Base-by-base conservation (phyloP, 2,797 vertebrate genomes). In the Lophius americanus region DNA sequence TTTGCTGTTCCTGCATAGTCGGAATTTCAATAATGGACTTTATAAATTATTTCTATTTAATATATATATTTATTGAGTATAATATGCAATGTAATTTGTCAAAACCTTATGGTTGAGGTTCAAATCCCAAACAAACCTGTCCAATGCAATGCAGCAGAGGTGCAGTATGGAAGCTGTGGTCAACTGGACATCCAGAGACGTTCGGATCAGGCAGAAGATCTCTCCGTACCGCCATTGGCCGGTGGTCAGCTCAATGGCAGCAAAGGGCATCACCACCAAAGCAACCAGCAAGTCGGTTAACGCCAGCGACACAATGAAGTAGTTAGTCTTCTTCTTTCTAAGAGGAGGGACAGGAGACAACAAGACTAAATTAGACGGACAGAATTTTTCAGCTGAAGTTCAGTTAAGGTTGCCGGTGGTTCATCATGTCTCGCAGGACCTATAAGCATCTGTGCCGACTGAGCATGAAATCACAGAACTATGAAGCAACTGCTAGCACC, bases 291-390 rank as follows among this genome's bases (percentile, higher is more conserved):
- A 73, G 82, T 95, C 94, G 4, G 94, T 92, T 36, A 95, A 94
- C 0, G 94, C 94, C 88, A 95, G 78, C 0, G 94, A 95, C 62
- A 95, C 92, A 3, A 95, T 94, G 77, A 95, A 95, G 86, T 92
- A 95, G 89, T 94, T 95, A 9, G 94, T 95, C 81, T 95, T 95
- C 84, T 94, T 95, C 80, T 93, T 94, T 76, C 94, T 95, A 49
- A 57, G 32, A 79, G 9, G 43, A 9, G 49, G 12, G n/a, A 49
- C 32, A 33, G 32, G 43, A 13, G 13, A 51, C 6, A 43, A 33
- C 11, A 38, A 12, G 47, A 9, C 23, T 42, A 14, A 14, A 8
- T 36, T 39, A 44, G 41, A n/a, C 32, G 23, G 23, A 48, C 7
- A 35, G 44, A 61, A 13, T 4, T 55, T 0, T 44, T 11, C 2